A percentile compares a stretch with the other conserved stretches of the same genome.
phyloP scores from a whole-genome alignment of 2,888 invertebrate species.

The Caenorhabditis wallacei region DNA sequence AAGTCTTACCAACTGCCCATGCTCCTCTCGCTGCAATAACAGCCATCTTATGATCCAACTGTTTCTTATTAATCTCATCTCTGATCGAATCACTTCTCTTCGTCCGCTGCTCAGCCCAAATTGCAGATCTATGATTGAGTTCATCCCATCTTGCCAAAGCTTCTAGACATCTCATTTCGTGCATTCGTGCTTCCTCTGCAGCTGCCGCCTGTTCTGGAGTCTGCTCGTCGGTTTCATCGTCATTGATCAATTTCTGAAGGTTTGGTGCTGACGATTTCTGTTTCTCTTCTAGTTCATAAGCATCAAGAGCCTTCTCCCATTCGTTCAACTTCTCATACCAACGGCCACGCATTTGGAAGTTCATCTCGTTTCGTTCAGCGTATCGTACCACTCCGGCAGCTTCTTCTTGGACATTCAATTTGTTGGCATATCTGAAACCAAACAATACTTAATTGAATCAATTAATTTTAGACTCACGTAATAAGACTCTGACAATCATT shows the following conservation, averaged over 20 bases:
- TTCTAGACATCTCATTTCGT: slow-evolving; percentile 96
- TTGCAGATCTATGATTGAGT: slow-evolving; percentile 67
- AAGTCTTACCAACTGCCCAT: slow-evolving; percentile 90
- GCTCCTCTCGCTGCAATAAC: slow-evolving; percentile 93
- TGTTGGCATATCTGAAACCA: slow-evolving; percentile 91
- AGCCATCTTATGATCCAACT: slow-evolving; percentile 87
- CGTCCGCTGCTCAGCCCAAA: slow-evolving; percentile 30
- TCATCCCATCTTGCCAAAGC: slow-evolving; percentile 95
- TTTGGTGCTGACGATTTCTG: not conserved
- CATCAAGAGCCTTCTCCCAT: slow-evolving; percentile 95
- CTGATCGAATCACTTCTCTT: slow-evolving; percentile 10
- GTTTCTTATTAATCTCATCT: slow-evolving; percentile 35
- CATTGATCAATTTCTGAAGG: not conserved
- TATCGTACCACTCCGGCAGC: slow-evolving; percentile 93
- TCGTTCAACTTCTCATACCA: slow-evolving; percentile 99
- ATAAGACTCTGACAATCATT: slow-evolving; percentile 71
- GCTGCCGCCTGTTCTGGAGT: slow-evolving; percentile 84
- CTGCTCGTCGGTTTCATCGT: not conserved
- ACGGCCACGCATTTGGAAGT: slow-evolving; percentile 87
- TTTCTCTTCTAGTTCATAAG: slow-evolving; percentile 88
- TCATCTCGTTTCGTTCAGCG: slow-evolving; percentile 85
- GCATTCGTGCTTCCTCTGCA: slow-evolving; percentile 88
- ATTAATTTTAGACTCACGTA: slow-evolving; percentile 42
- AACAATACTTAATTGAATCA: no score
- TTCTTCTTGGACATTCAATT: slow-evolving; percentile 97